phyloP scores from a whole-genome alignment of 2,113 vertebrate genomes.

The Ptychochromis oligacanthus region DNA sequence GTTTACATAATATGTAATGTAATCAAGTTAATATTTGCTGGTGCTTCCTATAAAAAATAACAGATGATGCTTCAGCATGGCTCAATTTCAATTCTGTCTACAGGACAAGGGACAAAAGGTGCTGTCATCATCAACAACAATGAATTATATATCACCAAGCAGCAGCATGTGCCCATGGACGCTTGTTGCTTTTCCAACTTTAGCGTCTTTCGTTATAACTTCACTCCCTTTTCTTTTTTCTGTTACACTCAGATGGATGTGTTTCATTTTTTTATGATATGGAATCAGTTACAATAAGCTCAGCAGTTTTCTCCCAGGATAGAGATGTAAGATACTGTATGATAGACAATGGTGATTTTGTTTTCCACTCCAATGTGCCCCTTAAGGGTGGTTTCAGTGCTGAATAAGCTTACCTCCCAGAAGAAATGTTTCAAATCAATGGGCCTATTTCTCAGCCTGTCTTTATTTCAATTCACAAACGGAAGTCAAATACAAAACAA shows the following conservation, averaged over 20 bases:
- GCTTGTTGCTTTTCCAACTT: neutral
- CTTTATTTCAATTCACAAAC: neutral
- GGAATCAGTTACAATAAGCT: neutral
- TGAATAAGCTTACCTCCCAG: neutral
- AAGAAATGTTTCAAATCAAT: constrained; percentile 7
- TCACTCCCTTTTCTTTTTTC: neutral
- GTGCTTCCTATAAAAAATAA: neutral
- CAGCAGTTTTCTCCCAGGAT: neutral
- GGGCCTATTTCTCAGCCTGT: neutral
- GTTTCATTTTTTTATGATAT: neutral
- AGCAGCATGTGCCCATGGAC: neutral
- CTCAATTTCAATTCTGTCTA: neutral
- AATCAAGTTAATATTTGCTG: neutral
- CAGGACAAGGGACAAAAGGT: neutral
- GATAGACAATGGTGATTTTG: constrained; percentile 2
- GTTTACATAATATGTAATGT: neutral
- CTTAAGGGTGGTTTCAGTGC: neutral
- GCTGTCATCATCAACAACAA: neutral
- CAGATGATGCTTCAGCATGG: neutral
- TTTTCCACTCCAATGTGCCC: constrained; percentile 9
- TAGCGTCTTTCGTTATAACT: neutral
- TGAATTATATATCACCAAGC: neutral
- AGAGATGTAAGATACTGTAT: neutral
- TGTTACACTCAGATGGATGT: neutral
- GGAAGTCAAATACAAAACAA: neutral